Base-by-base conservation (phyloP, 2,797 vertebrate genomes). In the Takifugu rubripes region DNA sequence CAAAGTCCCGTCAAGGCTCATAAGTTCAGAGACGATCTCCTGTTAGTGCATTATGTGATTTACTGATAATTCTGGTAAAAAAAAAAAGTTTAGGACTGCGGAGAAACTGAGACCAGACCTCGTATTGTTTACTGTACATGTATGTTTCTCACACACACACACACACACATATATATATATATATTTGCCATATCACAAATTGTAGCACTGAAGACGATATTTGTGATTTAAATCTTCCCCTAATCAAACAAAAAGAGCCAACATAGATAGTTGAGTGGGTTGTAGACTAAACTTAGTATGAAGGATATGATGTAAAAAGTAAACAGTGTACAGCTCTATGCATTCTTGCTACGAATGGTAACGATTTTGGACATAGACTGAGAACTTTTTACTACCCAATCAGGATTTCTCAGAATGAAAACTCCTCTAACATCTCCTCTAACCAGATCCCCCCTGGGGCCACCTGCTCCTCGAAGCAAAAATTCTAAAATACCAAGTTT, bases 401-500 rank as follows among this genome's bases (percentile, higher is more conserved):
- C 72, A 77, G 77, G 66, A 76, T 78, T 56, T 68, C 70, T 79
- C 57, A 72, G 66, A 74, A 69, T 65, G 63, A 67, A 59, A 72
- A 77, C 60, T 64, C 74, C 60, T 64, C 74, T 74, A 78, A 71
- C 68, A 77, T 72, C 69, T 43, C 1, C 42, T 5, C 43, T 17
- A 14, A 7, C 7, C 43, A 33, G 14, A 15, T 44, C 43, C n/a
- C 77, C 72, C 83, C 56, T 2, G 65, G 77, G 84, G 83, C 69
- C 72, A 55, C 66, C 68, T 68, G 48, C 74, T 85, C 79, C 79
- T 86, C 82, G 87, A 86, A 84, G 83, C 61, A 42, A 40, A 1
- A 36, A 72, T 77, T 72, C 68, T 64, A 42, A 74, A 82, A 82
- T 66, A 70, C 51, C 65, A 64, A 54, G 49, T 71, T 75, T 69